phyloP scores from a whole-genome alignment of 1,140 invertebrate species.

The Hirudo medicinalis region DNA sequence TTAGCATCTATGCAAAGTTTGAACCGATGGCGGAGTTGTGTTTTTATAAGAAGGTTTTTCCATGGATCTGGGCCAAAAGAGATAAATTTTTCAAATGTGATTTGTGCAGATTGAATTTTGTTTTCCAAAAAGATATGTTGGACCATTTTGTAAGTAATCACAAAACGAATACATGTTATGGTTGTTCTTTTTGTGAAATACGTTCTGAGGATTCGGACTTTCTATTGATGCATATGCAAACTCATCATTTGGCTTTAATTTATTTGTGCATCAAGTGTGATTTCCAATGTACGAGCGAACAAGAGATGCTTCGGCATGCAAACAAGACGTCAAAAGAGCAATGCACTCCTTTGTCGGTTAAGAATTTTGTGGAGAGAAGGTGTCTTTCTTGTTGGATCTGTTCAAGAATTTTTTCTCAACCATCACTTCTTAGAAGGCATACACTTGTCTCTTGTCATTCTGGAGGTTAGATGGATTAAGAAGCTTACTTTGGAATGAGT shows the following conservation, averaged over 20 bases:
- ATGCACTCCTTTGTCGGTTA: background rate
- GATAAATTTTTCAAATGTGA: background rate
- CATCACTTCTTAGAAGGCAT: constrained; percentile 8
- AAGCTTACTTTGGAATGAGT: too few relatives aligned
- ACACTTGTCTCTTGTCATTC: background rate
- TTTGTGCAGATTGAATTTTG: background rate
- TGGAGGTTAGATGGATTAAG: too few relatives aligned
- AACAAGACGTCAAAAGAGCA: background rate
- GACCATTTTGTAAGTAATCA: constrained; percentile 6
- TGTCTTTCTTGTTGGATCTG: background rate
- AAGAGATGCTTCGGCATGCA: background rate
- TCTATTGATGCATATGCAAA: background rate
- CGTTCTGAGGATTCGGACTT: background rate
- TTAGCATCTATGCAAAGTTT: too few relatives aligned
- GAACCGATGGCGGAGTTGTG: too few relatives aligned
- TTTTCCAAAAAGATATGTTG: constrained; percentile 8
- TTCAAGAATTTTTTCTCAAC: constrained; percentile 6
- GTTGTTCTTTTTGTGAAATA: background rate
- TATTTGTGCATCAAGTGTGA: background rate
- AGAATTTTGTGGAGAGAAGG: background rate
- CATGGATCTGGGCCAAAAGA: background rate
- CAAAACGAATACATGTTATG: background rate
- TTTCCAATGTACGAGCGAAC: background rate
- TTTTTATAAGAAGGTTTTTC: background rate
- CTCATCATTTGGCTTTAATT: background rate